Base-by-base conservation (phyloP, 2,113 vertebrate genomes). In the Seriola dumerili region DNA sequence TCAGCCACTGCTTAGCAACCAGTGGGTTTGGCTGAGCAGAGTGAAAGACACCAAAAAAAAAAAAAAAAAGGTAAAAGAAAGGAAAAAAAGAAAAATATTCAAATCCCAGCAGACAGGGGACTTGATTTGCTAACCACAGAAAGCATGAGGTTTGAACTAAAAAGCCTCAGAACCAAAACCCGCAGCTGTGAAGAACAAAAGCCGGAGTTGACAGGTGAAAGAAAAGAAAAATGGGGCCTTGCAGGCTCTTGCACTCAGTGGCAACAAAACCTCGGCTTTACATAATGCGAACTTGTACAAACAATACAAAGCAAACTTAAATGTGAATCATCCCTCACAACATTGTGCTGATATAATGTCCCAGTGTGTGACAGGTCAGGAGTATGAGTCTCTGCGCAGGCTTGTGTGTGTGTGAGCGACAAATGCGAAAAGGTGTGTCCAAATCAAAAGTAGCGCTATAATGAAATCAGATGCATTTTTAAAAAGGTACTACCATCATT, bases 1-100 rank as follows among this genome's bases (percentile, higher is more conserved):
- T 91, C 84, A 80, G 73, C 88, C 86, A 86, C 81, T 86, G 93
- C 95, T 93, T 97, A 92, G 93, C 95, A 96, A 97, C 96, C 95
- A 90, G 93, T 95, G 91, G 91, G 85, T 85, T 82, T 81, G 89
- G 91, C 88, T 93, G 83, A 92, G 10, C 91, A 91, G 91, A 89
- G 61, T 82, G 85, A 88, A 86, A 85, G 74, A 86, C 66, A 76
- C 36, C 8, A 44, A 86, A 78, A 77, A 29, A 29, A 29, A 29
- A 80, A 29, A 29, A 29, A 29, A 29, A 46, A 81, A 66, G 46
- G 44, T 38, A 44, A 66, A 76, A 79, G 58, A 67, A 80, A 74
- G 34, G 48, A 42, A 76, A 77, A 52, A 38, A 48, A 11, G 61
- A 50, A 63, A 93, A 75, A 91, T 48, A 78, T 71, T 67, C 75